phyloP scores from a whole-genome alignment of 2,113 vertebrate species.

The Mus musculus region DNA sequence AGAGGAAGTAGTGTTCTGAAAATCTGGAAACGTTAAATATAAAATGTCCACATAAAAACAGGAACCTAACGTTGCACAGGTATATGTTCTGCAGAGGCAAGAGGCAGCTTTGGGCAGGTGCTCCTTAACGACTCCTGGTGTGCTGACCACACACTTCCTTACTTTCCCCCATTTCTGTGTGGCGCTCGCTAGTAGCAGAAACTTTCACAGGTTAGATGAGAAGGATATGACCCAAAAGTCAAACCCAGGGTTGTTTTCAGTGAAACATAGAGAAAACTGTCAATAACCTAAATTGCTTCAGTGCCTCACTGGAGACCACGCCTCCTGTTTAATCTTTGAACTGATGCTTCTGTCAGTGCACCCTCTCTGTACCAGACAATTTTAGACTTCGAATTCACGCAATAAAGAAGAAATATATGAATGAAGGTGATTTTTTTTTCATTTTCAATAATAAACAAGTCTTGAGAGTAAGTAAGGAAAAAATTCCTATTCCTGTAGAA shows the following conservation, averaged over 20 bases:
- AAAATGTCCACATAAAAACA: background rate
- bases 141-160: background rate
- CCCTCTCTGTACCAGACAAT: background rate
- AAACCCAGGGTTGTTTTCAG: background rate
- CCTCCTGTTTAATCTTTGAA: background rate
- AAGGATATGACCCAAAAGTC: background rate
- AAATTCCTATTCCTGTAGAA: background rate
- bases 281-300: background rate
- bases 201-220: background rate
- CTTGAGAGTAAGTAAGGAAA: conserved; percentile 32
- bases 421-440: background rate
- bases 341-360: background rate
- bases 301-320: background rate
- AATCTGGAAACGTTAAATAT: background rate
- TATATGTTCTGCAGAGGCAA: background rate
- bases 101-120: background rate
- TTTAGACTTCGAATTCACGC: background rate
- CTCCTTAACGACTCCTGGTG: background rate
- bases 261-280: background rate
- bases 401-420: background rate
- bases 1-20: background rate
- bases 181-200: background rate
- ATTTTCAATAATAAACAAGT: background rate
- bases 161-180: background rate
- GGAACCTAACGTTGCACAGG: background rate